These are phyloP conservation scores for Suillia variegata DNA, from an alignment of 2,888 invertebrate genomes.

Conservation along the genomic window DNA sequence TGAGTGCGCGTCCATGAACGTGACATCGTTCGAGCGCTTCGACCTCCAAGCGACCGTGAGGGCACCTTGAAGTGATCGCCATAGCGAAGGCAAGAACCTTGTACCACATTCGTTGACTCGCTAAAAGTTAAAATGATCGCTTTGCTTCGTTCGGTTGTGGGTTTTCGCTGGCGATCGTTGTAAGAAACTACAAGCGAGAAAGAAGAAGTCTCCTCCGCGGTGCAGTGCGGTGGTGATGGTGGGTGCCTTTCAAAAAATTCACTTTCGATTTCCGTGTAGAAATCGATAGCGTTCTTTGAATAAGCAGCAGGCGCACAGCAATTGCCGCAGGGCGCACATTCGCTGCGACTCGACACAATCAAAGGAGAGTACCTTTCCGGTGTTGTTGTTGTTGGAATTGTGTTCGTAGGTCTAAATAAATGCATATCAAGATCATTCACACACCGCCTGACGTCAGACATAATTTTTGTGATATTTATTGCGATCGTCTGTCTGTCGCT, in stretches of 20 bases:
- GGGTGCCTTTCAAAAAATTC: constrained; percentile 17
- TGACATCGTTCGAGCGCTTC: constrained; percentile 42
- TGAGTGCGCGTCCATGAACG: constrained; percentile 45
- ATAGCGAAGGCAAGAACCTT: constrained; percentile 35
- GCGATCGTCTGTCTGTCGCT: constrained; percentile 14
- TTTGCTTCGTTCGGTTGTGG: not conserved
- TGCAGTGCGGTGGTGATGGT: not conserved
- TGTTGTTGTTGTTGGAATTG: not conserved
- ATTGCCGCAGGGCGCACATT: not conserved
- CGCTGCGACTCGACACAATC: too few species aligned
- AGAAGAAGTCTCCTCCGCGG: not conserved
- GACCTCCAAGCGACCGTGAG: constrained; percentile 28
- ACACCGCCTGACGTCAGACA: not conserved
- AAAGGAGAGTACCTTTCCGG: too few species aligned
- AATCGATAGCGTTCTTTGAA: constrained; percentile 54
- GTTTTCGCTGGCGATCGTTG: constrained; percentile 1
- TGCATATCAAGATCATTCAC: not conserved
- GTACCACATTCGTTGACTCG: not conserved
- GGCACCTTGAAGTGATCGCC: constrained; percentile 38
- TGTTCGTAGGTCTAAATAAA: not conserved
- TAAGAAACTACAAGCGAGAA: too few species aligned
- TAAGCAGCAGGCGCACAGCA: constrained; percentile 43
- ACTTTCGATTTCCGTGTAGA: constrained; percentile 56
- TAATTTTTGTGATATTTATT: not conserved
- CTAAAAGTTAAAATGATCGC: not conserved